A percentile compares a stretch with the other conserved stretches of the same genome.
These are phyloP conservation scores for Cylindroiulus punctatus DNA, from an alignment of 2,888 invertebrate species.

Conservation along the genomic window DNA sequence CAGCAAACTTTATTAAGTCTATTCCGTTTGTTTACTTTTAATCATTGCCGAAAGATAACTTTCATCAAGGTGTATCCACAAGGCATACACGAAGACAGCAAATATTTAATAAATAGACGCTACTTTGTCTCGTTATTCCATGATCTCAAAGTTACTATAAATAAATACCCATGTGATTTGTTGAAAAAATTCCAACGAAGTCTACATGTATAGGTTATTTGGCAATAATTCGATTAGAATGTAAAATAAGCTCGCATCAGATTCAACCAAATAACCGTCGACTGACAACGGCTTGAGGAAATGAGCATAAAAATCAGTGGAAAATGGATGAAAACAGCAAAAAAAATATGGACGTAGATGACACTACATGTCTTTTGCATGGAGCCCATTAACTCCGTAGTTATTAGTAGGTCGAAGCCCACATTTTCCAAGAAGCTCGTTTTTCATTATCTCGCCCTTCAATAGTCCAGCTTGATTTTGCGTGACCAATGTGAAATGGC, in stretches of 20 bases:
- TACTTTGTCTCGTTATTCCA: too few relatives aligned
- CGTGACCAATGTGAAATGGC: conserved; percentile 50
- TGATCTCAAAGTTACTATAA: too few relatives aligned
- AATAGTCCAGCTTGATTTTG: conserved; percentile 9
- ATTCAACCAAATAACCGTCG: too few relatives aligned
- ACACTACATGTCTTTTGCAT: background rate
- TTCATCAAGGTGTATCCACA: background rate
- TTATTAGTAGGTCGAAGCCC: conserved; percentile 38
- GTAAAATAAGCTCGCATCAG: too few relatives aligned
- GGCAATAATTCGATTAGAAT: too few relatives aligned
- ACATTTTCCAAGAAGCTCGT: conserved; percentile 38
- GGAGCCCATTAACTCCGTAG: background rate
- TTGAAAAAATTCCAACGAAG: too few relatives aligned
- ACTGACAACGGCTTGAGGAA: too few relatives aligned
- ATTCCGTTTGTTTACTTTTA: background rate
- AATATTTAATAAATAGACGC: too few relatives aligned
- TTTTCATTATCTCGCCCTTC: conserved; percentile 34
- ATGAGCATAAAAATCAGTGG: too few relatives aligned
- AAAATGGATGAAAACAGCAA: background rate
- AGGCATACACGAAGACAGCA: too few relatives aligned
- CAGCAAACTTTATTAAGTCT: background rate
- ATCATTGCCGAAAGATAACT: background rate
- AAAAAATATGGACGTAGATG: background rate
- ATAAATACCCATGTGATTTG: too few relatives aligned
- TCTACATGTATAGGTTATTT: too few relatives aligned